Percentiles rank a stretch among this genome's conserved stretches.
Evolutionary conservation across 1,140 invertebrate genomes (phyloP).

Genomic region (Scaptodrosophila lebanonensis): DNA sequence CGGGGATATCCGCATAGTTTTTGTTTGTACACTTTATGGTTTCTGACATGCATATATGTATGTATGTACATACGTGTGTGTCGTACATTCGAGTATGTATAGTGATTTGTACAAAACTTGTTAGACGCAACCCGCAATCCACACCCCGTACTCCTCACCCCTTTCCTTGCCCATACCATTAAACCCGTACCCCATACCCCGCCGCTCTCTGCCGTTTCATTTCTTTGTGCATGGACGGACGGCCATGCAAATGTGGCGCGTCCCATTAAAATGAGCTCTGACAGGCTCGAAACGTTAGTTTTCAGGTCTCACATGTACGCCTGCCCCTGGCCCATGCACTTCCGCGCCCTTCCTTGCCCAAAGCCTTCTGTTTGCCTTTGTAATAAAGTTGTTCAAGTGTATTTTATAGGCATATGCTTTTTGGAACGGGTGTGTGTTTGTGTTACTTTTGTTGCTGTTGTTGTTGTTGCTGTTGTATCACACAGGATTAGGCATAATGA

Average conservation of each 20-base stretch:
- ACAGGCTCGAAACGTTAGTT: constrained; percentile 34
- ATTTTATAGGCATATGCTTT: constrained; percentile 58
- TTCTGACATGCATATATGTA: constrained; percentile 70
- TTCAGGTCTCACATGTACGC: constrained; percentile 17
- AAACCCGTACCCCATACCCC: constrained; percentile 45
- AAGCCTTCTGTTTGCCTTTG: constrained; percentile 17
- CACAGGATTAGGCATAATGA: constrained; percentile 69
- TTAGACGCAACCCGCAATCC: constrained; percentile 20
- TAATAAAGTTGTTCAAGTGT: constrained; percentile 73
- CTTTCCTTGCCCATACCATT: constrained; percentile 7
- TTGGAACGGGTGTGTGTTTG: constrained; percentile 16
- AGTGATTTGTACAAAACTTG: constrained; percentile 59
- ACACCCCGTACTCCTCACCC: not conserved
- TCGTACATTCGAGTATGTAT: too few relatives aligned
- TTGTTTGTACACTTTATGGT: constrained; percentile 73
- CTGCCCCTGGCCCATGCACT: too few relatives aligned
- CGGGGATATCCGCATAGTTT: constrained; percentile 6
- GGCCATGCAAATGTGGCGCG: too few relatives aligned
- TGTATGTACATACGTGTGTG: too few relatives aligned
- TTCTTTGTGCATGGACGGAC: too few relatives aligned
- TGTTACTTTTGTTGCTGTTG: constrained; percentile 31
- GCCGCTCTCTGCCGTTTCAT: too few relatives aligned
- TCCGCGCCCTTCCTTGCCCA: constrained; percentile 25
- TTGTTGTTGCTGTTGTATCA: constrained; percentile 70
- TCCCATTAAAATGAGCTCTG: constrained; percentile 53